These are phyloP conservation scores for Odontomachus brunneus DNA, from an alignment of 1,140 invertebrate species.

Conservation along the genomic window DNA sequence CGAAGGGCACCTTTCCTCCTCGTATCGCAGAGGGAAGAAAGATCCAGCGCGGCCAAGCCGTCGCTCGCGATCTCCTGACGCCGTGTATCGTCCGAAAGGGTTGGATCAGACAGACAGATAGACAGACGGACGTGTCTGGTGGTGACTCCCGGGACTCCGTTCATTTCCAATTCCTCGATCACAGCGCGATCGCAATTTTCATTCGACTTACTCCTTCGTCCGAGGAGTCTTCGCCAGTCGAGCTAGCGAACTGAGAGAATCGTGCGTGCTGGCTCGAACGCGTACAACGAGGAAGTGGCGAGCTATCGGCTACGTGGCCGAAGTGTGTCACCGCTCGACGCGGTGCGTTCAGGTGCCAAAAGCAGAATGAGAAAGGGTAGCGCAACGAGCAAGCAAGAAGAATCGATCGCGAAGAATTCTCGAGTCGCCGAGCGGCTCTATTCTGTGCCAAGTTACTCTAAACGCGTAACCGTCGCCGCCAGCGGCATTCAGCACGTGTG, in stretches of 20 bases:
- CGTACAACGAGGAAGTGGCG: too few relatives aligned
- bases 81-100: slow-evolving; percentile 76
- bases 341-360: too few relatives aligned
- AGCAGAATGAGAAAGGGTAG: background rate
- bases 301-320: too few relatives aligned
- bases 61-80: slow-evolving; percentile 75
- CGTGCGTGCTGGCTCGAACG: too few relatives aligned
- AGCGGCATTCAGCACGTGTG: slow-evolving; percentile 74
- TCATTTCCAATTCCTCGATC: too few relatives aligned
- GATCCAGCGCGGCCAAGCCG: slow-evolving; percentile 70
- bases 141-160: background rate
- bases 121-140: slow-evolving; percentile 46
- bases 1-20: slow-evolving; percentile 69
- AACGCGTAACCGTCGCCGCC: slow-evolving; percentile 28
- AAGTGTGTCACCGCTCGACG: too few relatives aligned
- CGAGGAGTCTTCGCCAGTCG: too few relatives aligned
- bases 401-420: slow-evolving; percentile 56
- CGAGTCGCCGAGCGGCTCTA: slow-evolving; percentile 70
- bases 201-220: too few relatives aligned
- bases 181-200: too few relatives aligned
- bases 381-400: slow-evolving; percentile 5
- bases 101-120: slow-evolving; percentile 37
- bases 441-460: slow-evolving; percentile 77
- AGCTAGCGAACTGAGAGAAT: too few relatives aligned
- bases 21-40: slow-evolving; percentile 63